These are phyloP conservation scores for Microcebus tavaratra DNA, from an alignment of 2,113 vertebrate genomes.

Conservation along the genomic window DNA sequence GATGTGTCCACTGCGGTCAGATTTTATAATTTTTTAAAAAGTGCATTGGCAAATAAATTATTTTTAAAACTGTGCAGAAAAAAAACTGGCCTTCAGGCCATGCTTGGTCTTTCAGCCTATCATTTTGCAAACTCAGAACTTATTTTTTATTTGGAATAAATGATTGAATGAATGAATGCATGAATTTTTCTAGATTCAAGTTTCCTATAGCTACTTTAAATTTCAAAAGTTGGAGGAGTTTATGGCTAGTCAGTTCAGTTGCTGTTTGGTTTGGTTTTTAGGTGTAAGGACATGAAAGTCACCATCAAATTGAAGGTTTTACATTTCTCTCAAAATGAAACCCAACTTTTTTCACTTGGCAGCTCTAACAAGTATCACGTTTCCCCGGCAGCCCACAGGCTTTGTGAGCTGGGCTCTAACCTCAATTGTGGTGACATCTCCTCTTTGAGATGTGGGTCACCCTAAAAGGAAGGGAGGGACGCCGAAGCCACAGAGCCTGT, in stretches of 20 bases:
- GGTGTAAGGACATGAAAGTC: slow-evolving; percentile 26
- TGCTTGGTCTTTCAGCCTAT: neutral
- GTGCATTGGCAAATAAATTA: neutral
- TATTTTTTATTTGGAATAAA: neutral
- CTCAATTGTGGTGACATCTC: slow-evolving; percentile 42
- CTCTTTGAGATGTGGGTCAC: slow-evolving; percentile 47
- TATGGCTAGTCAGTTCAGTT: neutral
- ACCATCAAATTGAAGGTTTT: slow-evolving; percentile 59
- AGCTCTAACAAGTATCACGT: neutral
- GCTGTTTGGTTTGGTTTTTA: slow-evolving; percentile 9
- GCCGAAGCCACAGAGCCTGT: neutral
- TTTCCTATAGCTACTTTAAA: slow-evolving; percentile 43
- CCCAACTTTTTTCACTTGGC: slow-evolving; percentile 18
- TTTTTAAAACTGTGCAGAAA: neutral
- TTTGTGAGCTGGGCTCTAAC: slow-evolving; percentile 17
- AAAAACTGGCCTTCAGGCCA: neutral
- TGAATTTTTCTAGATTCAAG: neutral
- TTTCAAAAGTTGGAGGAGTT: slow-evolving; percentile 38
- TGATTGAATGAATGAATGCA: neutral
- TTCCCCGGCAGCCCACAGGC: slow-evolving; percentile 56
- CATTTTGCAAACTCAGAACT: neutral
- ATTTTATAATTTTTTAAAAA: neutral
- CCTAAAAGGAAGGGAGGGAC: slow-evolving; percentile 49
- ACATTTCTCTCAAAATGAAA: slow-evolving; percentile 48
- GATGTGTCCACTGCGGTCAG: neutral